Base-by-base conservation (phyloP, 1,140 invertebrate genomes). In the Notospermus geniculatus region DNA sequence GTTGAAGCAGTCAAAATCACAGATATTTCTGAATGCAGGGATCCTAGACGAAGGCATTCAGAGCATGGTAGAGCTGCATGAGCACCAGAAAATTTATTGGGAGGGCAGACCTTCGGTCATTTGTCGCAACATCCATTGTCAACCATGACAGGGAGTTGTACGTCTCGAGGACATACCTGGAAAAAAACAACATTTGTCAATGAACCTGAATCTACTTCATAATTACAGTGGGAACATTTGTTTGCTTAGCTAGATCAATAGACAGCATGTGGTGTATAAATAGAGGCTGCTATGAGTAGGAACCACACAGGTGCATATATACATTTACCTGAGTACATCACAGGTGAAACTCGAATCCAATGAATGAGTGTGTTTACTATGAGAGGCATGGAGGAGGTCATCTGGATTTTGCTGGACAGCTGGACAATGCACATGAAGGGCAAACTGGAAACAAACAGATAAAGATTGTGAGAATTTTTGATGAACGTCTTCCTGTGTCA, bases 131-230 rank as follows among this genome's bases (percentile, higher is more conserved):
- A 83, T 99, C 96, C 72, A 98, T 85, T 30, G 93, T 92, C 67
- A 99, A 86, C 97, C 97, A 99, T 1, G 96, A 99, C 15, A 99
- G 83, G 25, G 95, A 91, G 83, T 99, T 99, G 85, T 98, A 99
- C 45, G 94, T 93, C 83, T 99, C 96, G 71, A 99, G 84, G 52
- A 98, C 95, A 81, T 95, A 97, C 82, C 96, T 94, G 76, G 46
- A 76, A 74, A 27, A n/a, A 58, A 46, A 57, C 59, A 30, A 56
- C 2, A 30, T 55, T 55, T 11, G 23, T n/a, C n/a, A n/a, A n/a
- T n/a, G 56, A 62, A 39, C 23, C 27, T 52, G 53, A 28, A 54
- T n/a, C 27, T 19, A 50, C 22, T 15, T 28, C 46, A 17, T 22
- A 2, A 45, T 62, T 50, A 11, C 15, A n/a, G n/a, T n/a, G n/a